These are phyloP conservation scores for Pituophis catenifer DNA, from an alignment of 2,113 vertebrate species.

Conservation along the genomic window DNA sequence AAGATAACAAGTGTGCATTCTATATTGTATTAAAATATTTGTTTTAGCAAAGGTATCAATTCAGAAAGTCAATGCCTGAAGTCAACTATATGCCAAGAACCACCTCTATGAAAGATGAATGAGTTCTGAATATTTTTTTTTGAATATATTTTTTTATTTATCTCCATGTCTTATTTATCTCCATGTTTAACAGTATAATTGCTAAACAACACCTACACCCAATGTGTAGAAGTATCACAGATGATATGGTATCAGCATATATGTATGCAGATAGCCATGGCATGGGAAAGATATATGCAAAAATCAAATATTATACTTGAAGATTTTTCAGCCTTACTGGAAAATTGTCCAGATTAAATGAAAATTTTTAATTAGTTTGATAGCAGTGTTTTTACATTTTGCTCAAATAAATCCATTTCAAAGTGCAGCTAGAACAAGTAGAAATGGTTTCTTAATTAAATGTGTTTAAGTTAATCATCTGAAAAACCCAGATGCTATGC, in stretches of 20 bases:
- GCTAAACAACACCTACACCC: background rate
- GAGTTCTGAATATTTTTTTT: slow-evolving; percentile 6
- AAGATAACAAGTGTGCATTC: background rate
- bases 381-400: slow-evolving; percentile 13
- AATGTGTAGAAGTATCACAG: slow-evolving; percentile 1
- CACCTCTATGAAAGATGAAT: slow-evolving; percentile 8
- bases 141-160: background rate
- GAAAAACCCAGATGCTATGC: slow-evolving; percentile 18
- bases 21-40: background rate
- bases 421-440: background rate
- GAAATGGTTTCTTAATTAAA: slow-evolving; percentile 18
- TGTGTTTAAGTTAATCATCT: slow-evolving; percentile 14
- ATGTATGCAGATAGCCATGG: background rate
- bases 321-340: slow-evolving; percentile 4
- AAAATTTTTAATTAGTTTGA: slow-evolving; percentile 20
- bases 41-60: background rate
- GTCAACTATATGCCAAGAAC: background rate
- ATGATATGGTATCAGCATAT: background rate
- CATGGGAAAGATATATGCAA: background rate
- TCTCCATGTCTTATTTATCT: background rate
- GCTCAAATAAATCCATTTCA: background rate
- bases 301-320: background rate
- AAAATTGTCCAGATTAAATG: background rate
- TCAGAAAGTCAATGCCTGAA: background rate
- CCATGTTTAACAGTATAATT: background rate